phyloP scores from a whole-genome alignment of 2,113 vertebrate species.

The Tragelaphus imberbis region DNA sequence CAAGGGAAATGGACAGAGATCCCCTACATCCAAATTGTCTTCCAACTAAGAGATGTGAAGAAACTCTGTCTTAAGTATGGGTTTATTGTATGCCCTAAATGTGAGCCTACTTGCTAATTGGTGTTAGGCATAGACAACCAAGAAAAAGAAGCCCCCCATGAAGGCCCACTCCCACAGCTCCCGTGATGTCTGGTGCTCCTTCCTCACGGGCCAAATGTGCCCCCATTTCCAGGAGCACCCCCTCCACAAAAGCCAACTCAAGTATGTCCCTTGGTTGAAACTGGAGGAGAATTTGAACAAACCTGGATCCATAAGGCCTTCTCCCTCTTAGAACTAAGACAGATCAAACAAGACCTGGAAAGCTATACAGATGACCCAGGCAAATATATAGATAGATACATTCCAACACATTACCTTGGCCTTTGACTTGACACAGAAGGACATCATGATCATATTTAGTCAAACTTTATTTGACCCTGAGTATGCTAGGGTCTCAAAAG shows the following conservation, averaged over 20 bases:
- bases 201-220: background rate
- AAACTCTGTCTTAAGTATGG: background rate
- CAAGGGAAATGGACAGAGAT: background rate
- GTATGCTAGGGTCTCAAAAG: background rate
- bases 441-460: background rate
- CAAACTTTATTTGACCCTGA: background rate
- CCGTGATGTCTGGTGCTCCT: accelerated
- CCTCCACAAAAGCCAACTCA: background rate
- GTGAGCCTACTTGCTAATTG: background rate
- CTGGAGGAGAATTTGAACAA: background rate
- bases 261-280: background rate
- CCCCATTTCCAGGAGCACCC: background rate
- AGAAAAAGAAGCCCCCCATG: background rate
- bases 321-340: background rate
- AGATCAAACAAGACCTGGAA: background rate
- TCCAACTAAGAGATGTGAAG: background rate
- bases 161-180: background rate
- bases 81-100: background rate
- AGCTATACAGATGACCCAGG: background rate
- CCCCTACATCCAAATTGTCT: background rate
- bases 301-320: background rate
- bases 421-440: background rate
- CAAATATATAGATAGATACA: background rate
- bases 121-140: background rate
- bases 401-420: background rate